Evolutionary conservation across 1,140 invertebrate species (phyloP).

Genomic region (Tetragnatha versicolor): DNA sequence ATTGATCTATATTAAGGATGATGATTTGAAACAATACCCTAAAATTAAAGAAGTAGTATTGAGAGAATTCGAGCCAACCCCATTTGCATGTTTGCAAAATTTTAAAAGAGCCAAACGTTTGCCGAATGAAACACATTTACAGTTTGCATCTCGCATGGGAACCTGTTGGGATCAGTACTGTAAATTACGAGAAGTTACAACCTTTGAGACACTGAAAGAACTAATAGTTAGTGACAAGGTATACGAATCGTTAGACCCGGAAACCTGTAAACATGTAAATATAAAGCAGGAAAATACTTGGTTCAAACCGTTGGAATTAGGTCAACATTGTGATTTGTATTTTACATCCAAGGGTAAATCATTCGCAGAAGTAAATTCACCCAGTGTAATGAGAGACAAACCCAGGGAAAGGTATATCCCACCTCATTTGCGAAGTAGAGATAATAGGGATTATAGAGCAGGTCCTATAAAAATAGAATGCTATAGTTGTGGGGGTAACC

Average conservation of each 20-base stretch:
- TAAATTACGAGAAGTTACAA: neutral
- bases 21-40: neutral
- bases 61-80: neutral
- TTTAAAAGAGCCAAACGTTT: neutral
- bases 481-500: neutral
- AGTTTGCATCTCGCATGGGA: neutral
- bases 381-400: neutral
- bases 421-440: neutral
- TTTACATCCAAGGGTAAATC: neutral
- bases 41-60: neutral
- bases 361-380: neutral
- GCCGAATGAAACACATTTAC: neutral
- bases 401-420: neutral
- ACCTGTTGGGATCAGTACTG: neutral
- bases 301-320: neutral
- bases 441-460: neutral
- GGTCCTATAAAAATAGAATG: neutral
- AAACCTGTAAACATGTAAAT: neutral
- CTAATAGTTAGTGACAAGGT: neutral
- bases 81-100: neutral
- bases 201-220: neutral
- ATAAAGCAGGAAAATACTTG: neutral
- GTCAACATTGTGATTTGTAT: neutral
- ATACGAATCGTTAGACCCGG: neutral
- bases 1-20: neutral